A percentile compares a stretch with the other conserved stretches of the same genome.
Evolutionary conservation across 2,888 invertebrate genomes (phyloP).

Genomic region (Carpatolechia fugitivella): DNA sequence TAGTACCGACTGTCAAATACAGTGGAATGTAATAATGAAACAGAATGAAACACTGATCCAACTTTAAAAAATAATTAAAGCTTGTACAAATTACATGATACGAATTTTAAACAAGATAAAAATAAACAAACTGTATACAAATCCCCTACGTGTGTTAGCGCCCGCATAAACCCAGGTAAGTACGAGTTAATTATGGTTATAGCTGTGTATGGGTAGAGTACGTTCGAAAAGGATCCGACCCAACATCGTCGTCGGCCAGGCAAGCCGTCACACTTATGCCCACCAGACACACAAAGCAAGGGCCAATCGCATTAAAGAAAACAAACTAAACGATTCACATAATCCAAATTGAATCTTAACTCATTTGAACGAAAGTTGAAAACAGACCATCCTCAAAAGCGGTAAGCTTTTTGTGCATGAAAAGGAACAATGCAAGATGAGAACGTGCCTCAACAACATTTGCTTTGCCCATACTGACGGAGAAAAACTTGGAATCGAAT

Average conservation of each 20-base stretch:
- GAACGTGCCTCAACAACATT: slow-evolving; percentile 75
- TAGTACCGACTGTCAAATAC: too few relatives aligned
- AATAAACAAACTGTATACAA: slow-evolving; percentile 21
- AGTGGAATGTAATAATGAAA: too few relatives aligned
- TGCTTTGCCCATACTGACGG: slow-evolving; percentile 42
- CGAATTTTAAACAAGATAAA: too few relatives aligned
- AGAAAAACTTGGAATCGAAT: slow-evolving; percentile 44
- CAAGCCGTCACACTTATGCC: slow-evolving; percentile 69
- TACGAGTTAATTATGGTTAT: slow-evolving; percentile 72
- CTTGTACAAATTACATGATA: too few relatives aligned
- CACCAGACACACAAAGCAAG: slow-evolving; percentile 71
- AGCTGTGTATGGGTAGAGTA: slow-evolving; percentile 44
- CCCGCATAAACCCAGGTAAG: slow-evolving; percentile 63
- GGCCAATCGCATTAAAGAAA: slow-evolving; percentile 50
- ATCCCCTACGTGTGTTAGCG: slow-evolving; percentile 47
- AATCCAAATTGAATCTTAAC: slow-evolving; percentile 52
- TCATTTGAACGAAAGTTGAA: slow-evolving; percentile 46
- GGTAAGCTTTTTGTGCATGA: slow-evolving; percentile 47
- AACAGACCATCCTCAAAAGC: slow-evolving; percentile 34
- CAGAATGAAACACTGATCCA: too few relatives aligned
- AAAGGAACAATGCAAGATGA: slow-evolving; percentile 58
- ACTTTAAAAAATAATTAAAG: too few relatives aligned
- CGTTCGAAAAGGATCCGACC: slow-evolving; percentile 59
- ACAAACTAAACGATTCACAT: slow-evolving; percentile 41
- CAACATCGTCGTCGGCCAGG: neutral